Evolutionary conservation across 2,797 vertebrate genomes (phyloP), one percentile per base, ranked within the genome.

Genomic region (Notolepis coatsorum): DNA sequence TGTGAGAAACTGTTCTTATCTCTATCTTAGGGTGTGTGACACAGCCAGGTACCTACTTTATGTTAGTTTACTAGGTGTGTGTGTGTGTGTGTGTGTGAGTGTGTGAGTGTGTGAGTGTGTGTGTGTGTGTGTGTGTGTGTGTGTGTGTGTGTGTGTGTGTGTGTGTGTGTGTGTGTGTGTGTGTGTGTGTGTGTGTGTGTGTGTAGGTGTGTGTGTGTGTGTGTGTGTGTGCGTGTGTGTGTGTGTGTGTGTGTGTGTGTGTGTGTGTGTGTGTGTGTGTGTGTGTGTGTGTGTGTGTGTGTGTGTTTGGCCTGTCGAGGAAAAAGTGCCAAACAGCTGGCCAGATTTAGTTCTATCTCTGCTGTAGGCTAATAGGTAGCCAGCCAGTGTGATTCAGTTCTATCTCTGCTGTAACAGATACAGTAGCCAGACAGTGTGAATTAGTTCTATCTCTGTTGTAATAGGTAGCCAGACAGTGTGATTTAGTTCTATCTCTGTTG

Each of bases 1-100:
- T 38, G 42, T 18, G 27, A 37, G 3, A 10, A 68, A 60, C 48
- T 45, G 28, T 61, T 77, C 39, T 74, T 46, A 54, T 31, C 31
- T 57, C 4, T 51, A 8, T 27, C n/a, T 27, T 17, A 54, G 63
- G 50, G 28, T 41, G 65, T 74, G 54, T 62, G 15, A 23, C 24
- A 15, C 8, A 25, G 21, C 23, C 45, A 25, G 3, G 3, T 8
- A 23, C 30, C 7, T 24, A 45, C 35, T 33, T 45, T 28, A 59
- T 45, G 51, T 42, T 3, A 25, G 12, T 28, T 47, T 13, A 47
- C 23, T 50, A 3, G 55, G 20, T 17, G 5, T 13, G 6, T 37
- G 7, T 45, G 5, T 35, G 5, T 53, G 31, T 55, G 15, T 41
- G 38, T n/a, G 38, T 15, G n/a, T 41, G 38, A 6, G 3, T 41